Base-by-base conservation (phyloP, 2,113 vertebrate genomes). In the Psephotus haematonotus region DNA sequence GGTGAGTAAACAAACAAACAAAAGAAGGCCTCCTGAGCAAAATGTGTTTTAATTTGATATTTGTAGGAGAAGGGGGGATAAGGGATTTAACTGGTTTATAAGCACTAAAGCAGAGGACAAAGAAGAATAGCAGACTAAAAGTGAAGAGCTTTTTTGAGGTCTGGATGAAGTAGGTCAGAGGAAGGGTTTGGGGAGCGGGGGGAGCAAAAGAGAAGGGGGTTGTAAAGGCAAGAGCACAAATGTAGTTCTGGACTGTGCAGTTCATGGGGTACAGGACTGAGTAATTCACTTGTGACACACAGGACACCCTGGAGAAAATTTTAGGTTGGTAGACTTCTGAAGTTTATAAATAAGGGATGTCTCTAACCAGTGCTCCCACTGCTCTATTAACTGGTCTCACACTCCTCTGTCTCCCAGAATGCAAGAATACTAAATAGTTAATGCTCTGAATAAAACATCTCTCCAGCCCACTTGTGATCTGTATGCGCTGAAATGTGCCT, bases 381-480 rank as follows among this genome's bases (percentile, higher is more conserved):
- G 9, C 11, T 92, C n/a, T 49, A 1, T 50, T 80, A 90, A 55
- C 71, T 74, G 33, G 12, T 85, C 37, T 91, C 31, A 80, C n/a
- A 50, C 7, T 94, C 39, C 8, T 76, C 24, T 62, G 35, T 67
- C 53, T 93, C 60, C 17, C 50, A 77, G 92, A 55, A 78, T 90
- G 43, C 39, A 84, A 72, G 55, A 63, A 72, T 82, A 44, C 60
- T 97, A 79, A 96, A 92, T 89, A 97, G 93, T 93, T 92, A 91
- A 95, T 95, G 81, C 20, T 89, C 41, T 95, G 81, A 95, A 94
- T 91, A 92, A 96, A 96, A 95, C 69, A 94, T 87, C 39, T 81
- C 75, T 93, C 39, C 64, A 90, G 35, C 43, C 63, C 23, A 59
- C 53, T 67, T 90, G 79, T 78, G 90, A 90, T 86, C 75, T 43